A percentile compares a stretch with the other conserved stretches of the same genome.
Evolutionary conservation across 2,888 invertebrate species (phyloP).

Genomic region (Dichetophora obliterata): DNA sequence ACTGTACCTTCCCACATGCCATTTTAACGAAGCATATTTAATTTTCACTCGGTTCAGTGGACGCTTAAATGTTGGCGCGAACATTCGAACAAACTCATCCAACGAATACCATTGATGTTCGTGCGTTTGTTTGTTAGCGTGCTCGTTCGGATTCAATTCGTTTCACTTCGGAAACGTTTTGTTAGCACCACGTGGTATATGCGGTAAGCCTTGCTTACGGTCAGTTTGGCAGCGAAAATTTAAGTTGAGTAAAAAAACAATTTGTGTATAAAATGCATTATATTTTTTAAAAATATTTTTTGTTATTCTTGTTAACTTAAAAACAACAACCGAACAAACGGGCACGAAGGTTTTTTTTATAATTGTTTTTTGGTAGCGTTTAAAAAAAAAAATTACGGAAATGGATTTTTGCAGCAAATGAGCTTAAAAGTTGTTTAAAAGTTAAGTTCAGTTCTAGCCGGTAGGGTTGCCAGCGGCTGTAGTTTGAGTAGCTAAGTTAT

Average conservation of each 20-base stretch:
- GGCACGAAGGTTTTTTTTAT: neutral
- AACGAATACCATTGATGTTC: neutral
- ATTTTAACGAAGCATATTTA: conserved; percentile 32
- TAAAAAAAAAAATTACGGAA: conserved; percentile 25
- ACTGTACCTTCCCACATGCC: conserved; percentile 4
- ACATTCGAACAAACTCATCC: conserved; percentile 38
- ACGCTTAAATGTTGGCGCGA: conserved; percentile 61
- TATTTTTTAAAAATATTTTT: conserved; percentile 2
- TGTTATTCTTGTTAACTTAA: neutral
- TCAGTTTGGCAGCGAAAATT: conserved; percentile 43
- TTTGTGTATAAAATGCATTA: neutral
- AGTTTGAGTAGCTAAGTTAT: conserved; percentile 1
- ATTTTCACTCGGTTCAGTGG: conserved; percentile 58
- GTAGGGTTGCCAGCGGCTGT: neutral
- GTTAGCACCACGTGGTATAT: conserved; percentile 48
- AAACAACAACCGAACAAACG: neutral
- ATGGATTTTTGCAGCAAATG: conserved; percentile 38
- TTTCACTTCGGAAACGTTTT: conserved; percentile 54
- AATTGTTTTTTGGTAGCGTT: neutral
- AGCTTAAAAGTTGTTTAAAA: conserved; percentile 37
- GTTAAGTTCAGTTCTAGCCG: conserved; percentile 6
- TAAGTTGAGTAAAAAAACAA: conserved; percentile 29
- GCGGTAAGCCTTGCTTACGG: conserved; percentile 35
- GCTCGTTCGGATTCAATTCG: conserved; percentile 16
- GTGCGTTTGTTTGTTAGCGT: conserved; percentile 3